A percentile compares a stretch with the other conserved stretches of the same genome.
Evolutionary conservation across 2,113 vertebrate genomes (phyloP).

Genomic region (Halichoerus grypus): DNA sequence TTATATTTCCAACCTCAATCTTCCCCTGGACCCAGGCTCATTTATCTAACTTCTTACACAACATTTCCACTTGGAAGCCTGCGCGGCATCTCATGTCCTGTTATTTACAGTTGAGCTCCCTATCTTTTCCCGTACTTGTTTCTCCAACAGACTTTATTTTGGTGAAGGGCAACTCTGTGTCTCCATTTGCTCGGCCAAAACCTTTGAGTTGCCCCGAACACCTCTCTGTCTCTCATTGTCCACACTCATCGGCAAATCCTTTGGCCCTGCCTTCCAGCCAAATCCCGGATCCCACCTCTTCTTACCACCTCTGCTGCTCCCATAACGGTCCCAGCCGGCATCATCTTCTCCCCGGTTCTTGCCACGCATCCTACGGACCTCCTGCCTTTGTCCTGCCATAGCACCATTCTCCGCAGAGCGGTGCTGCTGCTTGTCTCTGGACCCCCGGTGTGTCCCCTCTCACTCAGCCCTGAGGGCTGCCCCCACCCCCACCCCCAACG

Average conservation of each 20-base stretch:
- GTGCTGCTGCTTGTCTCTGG: not conserved
- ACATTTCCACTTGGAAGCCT: not conserved
- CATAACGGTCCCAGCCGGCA: accelerated
- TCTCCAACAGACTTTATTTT: not conserved
- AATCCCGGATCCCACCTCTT: not conserved
- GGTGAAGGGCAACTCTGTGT: not conserved
- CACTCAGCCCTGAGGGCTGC: not conserved
- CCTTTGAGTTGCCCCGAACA: not conserved
- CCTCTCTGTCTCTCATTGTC: not conserved
- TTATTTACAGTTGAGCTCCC: not conserved
- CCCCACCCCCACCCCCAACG: too few relatives aligned
- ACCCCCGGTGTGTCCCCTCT: not conserved
- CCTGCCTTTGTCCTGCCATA: accelerated
- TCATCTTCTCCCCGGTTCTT: not conserved
- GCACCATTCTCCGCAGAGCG: not conserved
- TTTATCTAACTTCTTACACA: not conserved
- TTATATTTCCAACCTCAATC: not conserved
- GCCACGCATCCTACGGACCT: not conserved
- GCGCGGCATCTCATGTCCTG: not conserved
- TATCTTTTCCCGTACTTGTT: not conserved
- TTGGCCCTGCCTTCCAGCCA: not conserved
- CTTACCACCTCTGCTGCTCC: not conserved
- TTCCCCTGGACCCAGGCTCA: not conserved
- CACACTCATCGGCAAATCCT: not conserved
- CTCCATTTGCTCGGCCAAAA: not conserved